Conservation (phyloP, 2,797 vertebrate species). For the Spinibarbus caldwelli region DNA sequence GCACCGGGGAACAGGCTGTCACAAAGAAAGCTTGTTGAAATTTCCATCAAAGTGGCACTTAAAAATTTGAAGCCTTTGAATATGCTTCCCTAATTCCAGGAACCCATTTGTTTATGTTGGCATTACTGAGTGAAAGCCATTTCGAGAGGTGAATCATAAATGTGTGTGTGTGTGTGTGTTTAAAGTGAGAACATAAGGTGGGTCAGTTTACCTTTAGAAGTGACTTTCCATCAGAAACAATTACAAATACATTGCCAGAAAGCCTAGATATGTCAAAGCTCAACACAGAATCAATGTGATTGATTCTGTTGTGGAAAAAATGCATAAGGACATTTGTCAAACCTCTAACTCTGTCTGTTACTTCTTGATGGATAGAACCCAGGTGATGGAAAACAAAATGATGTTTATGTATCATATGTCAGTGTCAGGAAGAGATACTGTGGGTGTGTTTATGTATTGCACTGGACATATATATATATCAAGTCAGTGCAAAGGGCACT, state of each 20-base stretch:
- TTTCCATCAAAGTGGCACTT: background rate
- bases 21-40: constrained; percentile 5
- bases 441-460: constrained; percentile 25
- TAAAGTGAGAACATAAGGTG: constrained; percentile 9
- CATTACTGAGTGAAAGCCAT: constrained; percentile 10
- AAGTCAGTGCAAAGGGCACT: constrained; percentile 16
- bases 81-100: constrained; percentile 21
- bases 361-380: constrained; percentile 44
- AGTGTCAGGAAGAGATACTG: constrained; percentile 41
- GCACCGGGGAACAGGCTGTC: background rate
- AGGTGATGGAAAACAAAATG: constrained; percentile 51
- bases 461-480: constrained; percentile 34
- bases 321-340: constrained; percentile 45
- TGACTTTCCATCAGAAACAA: constrained; percentile 28
- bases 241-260: constrained; percentile 30
- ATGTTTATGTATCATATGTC: constrained; percentile 51
- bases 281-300: constrained; percentile 38
- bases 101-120: constrained; percentile 34
- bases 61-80: constrained; percentile 16
- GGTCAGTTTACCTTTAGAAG: constrained; percentile 25
- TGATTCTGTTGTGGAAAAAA: constrained; percentile 47
- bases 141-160: constrained; percentile 9
- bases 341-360: constrained; percentile 37
- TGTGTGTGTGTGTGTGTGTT: background rate
- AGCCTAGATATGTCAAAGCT: constrained; percentile 47